These are phyloP conservation scores for Argentina silus DNA, from an alignment of 2,797 vertebrate genomes.

Conservation along the genomic window DNA sequence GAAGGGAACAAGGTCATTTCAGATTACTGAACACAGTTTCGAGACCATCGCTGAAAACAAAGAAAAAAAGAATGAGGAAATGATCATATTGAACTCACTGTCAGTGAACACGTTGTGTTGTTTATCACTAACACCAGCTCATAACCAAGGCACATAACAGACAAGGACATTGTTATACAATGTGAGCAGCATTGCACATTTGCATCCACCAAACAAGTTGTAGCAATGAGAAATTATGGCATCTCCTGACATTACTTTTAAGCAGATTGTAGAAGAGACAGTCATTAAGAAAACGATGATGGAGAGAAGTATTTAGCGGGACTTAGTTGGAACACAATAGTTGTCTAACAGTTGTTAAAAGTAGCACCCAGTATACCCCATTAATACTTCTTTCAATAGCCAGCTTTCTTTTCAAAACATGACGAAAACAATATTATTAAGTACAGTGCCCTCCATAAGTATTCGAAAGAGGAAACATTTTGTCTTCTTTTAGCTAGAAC, in stretches of 20 bases:
- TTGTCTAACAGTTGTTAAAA: conserved; percentile 62
- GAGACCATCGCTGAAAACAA: not conserved
- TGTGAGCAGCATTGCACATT: conserved; percentile 40
- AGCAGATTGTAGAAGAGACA: conserved; percentile 69
- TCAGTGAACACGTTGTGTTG: conserved; percentile 38
- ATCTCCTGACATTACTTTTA: conserved; percentile 70
- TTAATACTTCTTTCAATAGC: conserved; percentile 59
- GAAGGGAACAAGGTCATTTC: no score
- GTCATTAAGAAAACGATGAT: conserved; percentile 75
- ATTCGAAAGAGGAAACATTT: no score
- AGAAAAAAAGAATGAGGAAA: conserved; percentile 50
- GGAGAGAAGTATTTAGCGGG: conserved; percentile 61
- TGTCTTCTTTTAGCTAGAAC: no score
- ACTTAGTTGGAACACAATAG: conserved; percentile 57
- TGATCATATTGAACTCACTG: conserved; percentile 51
- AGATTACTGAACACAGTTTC: no score
- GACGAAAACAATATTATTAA: conserved; percentile 52
- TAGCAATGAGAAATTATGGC: conserved; percentile 67
- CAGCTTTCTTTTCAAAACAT: conserved; percentile 61
- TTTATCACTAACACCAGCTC: conserved; percentile 47
- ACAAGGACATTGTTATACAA: conserved; percentile 47
- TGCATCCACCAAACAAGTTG: conserved; percentile 57
- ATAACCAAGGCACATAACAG: conserved; percentile 43
- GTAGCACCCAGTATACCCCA: conserved; percentile 53
- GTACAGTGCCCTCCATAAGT: not conserved